Percentiles rank a stretch among this genome's conserved stretches.
Evolutionary conservation across 2,797 vertebrate genomes (phyloP).

Genomic region (Macropus fuliginosus): DNA sequence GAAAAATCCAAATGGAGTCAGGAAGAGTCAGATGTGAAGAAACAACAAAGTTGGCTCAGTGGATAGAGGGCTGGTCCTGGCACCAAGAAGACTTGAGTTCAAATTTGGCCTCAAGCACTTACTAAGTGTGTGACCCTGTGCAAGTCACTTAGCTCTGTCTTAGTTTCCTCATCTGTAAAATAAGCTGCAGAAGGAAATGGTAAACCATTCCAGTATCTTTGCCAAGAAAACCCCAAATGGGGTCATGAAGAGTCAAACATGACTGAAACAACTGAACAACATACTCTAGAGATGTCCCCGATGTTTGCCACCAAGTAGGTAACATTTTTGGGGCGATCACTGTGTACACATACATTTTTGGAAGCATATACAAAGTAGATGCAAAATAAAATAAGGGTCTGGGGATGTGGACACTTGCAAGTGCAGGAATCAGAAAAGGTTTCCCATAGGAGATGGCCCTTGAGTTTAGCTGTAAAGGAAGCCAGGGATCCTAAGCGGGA

Average conservation of each 20-base stretch:
- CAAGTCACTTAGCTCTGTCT: not conserved
- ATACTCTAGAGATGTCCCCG: not conserved
- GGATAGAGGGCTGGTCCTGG: too few relatives aligned
- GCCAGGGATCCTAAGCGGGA: not conserved
- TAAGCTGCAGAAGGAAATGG: not conserved
- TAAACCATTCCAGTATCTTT: not conserved
- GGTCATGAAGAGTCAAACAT: not conserved
- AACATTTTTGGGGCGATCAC: not conserved
- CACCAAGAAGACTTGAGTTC: too few relatives aligned
- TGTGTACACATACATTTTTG: too few relatives aligned
- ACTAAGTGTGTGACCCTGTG: too few relatives aligned
- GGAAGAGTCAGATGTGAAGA: too few relatives aligned
- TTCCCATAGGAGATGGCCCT: not conserved
- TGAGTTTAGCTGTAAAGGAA: not conserved
- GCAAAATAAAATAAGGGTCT: not conserved
- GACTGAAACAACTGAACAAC: not conserved
- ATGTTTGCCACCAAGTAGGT: not conserved
- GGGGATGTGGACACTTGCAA: not conserved
- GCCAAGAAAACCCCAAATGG: not conserved
- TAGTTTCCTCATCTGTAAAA: not conserved
- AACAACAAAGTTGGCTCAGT: too few relatives aligned
- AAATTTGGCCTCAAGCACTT: too few relatives aligned
- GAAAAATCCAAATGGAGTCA: not conserved
- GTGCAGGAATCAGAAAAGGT: not conserved
- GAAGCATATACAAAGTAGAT: not conserved